Evolutionary conservation across 2,888 invertebrate genomes (phyloP), one percentile per base, ranked within the genome.

Genomic region (Apocheima hispidaria): DNA sequence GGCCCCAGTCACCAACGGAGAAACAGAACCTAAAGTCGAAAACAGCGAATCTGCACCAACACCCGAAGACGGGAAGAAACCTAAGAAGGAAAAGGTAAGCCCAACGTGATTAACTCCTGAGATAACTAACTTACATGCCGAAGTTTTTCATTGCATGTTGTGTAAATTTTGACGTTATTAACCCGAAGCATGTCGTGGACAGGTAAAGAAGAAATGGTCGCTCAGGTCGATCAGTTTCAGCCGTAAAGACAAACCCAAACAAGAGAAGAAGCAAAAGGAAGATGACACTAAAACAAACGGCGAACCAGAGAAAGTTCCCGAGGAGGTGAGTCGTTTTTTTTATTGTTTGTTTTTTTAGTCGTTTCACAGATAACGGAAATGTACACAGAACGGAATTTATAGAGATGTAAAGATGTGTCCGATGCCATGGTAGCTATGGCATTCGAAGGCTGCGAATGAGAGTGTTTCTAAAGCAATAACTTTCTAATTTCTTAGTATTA

Each of bases 151-250:
- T 70, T 66, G 79, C 82, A 82, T 82, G 82, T 67, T 72, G 72
- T 71, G 78, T 72, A 59, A 71, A 64, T 59, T 70, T 73, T 72
- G 51, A 72, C 68, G 70, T 78, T 77, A 72, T 75, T 83, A 85
- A 85, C 73, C 69, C 63, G 60, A 55, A 72, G 76, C 78, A 82
- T 82, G 78, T 83, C 74, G 74, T 75, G 74, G 81, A 69, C 92
- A 95, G 93, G 93, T 95, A 75, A 97, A 97, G 95, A 97, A 97
- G 95, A 97, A 97, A 93, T 97, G 97, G 97, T 97, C 97, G 77
- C 95, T 97, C 90, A 95, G 97, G 82, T 96, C 96, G 82, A 96
- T 97, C 92, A 97, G 97, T 82, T 97, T 97, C 89, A 96, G 96
- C 82, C 96, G 96, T 89, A 97, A 97, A 90, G 97, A 97, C 84